Conservation (phyloP, 2,113 vertebrate genomes). For the Rhynchomys soricoides region DNA sequence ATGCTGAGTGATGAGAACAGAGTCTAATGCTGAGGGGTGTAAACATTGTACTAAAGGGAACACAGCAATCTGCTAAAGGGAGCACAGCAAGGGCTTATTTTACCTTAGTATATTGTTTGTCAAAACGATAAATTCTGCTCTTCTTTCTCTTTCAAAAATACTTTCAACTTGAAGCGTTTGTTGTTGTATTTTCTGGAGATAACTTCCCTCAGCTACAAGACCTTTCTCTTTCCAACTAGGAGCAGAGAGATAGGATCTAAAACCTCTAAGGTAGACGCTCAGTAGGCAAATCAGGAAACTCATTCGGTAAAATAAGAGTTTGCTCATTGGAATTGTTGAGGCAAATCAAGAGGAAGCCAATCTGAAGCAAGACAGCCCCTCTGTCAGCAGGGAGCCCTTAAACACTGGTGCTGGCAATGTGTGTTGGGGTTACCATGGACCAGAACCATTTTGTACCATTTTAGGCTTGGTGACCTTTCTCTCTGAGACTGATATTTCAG, state of each 20-base stretch:
- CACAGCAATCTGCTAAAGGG: neutral
- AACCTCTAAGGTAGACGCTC: neutral
- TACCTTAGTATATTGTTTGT: neutral
- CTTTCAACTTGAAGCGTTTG: neutral
- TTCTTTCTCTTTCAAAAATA: neutral
- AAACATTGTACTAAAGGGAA: neutral
- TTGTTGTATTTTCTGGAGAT: neutral
- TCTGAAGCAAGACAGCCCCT: neutral
- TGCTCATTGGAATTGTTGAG: neutral
- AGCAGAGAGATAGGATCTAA: neutral
- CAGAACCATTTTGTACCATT: conserved; percentile 39
- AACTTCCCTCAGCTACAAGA: neutral
- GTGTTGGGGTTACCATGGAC: neutral
- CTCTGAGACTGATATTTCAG: conserved; percentile 69
- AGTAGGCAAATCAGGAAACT: neutral
- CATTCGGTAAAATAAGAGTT: neutral
- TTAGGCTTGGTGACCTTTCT: conserved; percentile 70
- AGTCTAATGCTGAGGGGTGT: neutral
- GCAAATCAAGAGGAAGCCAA: neutral
- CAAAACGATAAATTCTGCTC: neutral
- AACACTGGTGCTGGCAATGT: neutral
- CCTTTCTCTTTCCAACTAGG: neutral
- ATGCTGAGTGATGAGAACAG: neutral
- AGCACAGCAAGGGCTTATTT: neutral
- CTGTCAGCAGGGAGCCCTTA: neutral